A percentile compares a stretch with the other conserved stretches of the same genome.
These are phyloP conservation scores for Neosilurus hyrtlii DNA, from an alignment of 2,797 vertebrate genomes.

Conservation along the genomic window DNA sequence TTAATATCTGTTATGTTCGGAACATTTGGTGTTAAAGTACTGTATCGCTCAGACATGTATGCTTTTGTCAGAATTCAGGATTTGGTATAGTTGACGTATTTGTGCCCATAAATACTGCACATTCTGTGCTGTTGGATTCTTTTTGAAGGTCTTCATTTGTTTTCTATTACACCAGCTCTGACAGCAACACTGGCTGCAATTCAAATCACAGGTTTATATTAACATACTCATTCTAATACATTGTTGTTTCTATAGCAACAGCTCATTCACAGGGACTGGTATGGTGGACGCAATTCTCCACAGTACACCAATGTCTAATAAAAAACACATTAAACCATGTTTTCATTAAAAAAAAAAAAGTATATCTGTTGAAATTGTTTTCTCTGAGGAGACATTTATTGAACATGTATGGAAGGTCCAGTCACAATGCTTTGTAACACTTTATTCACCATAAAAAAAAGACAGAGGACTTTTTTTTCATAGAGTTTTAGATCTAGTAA, in stretches of 20 bases:
- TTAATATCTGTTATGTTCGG: neutral
- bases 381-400: neutral
- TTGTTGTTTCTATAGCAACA: conserved; percentile 19
- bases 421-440: neutral
- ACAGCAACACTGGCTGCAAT: neutral
- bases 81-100: neutral
- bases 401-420: neutral
- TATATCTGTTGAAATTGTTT: neutral
- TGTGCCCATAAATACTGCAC: neutral
- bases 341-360: neutral
- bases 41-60: neutral
- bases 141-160: neutral
- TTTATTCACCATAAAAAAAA: neutral
- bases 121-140: neutral
- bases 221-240: neutral
- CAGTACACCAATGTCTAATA: neutral
- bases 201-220: conserved; percentile 2
- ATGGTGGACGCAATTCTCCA: neutral
- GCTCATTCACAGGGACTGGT: neutral
- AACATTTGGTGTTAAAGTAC: neutral
- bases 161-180: neutral
- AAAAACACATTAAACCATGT: neutral
- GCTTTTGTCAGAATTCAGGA: neutral
- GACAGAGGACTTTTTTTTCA: neutral
- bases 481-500: no score